Evolutionary conservation across 1,140 invertebrate genomes (phyloP), one percentile per base, ranked within the genome.

Genomic region (Ooceraea biroi): DNA sequence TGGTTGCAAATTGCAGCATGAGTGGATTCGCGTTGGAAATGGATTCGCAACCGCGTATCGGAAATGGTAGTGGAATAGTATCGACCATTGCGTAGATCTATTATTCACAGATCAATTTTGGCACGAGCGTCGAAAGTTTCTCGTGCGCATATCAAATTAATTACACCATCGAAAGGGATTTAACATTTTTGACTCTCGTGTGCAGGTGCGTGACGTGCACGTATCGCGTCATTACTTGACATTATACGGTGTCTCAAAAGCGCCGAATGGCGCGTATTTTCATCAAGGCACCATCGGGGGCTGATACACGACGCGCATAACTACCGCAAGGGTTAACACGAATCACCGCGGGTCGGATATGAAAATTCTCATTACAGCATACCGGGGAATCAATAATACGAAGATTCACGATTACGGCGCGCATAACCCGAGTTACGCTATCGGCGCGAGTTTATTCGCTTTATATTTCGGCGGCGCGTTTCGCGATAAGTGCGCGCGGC

Each of bases 311-410:
- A 22, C 41, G 44, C 27, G 25, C 22, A 12, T 17, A 71, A 58
- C 36, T 80, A 30, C n/a, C 65, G 48, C 44, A 69, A 46, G 17
- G 30, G 65, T 69, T 80, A 80, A 80, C n/a, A 44, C 65, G 44
- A 78, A 71, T 71, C 50, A 50, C 41, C 22, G n/a, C n/a, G 50
- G 46, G 50, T 80, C 76, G 36, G 25, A 30, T 69, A 58, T 69
- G 55, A 80, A 71, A 58, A 30, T 58, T 46, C 36, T 78, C 50
- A 11, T 46, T 57, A 69, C 10, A 11, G 36, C 50, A 30, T 78
- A 66, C 63, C 63, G 11, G 55, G 36, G 12, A 68, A 78, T 57
- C 17, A 11, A 57, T 57, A 69, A 69, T 17, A 27, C 22, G 41
- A 71, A 30, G 50, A 71, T 71, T 80, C 50, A 80, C 52, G 52